Conservation (phyloP, 2,797 vertebrate genomes). For the Crenichthys baileyi region DNA sequence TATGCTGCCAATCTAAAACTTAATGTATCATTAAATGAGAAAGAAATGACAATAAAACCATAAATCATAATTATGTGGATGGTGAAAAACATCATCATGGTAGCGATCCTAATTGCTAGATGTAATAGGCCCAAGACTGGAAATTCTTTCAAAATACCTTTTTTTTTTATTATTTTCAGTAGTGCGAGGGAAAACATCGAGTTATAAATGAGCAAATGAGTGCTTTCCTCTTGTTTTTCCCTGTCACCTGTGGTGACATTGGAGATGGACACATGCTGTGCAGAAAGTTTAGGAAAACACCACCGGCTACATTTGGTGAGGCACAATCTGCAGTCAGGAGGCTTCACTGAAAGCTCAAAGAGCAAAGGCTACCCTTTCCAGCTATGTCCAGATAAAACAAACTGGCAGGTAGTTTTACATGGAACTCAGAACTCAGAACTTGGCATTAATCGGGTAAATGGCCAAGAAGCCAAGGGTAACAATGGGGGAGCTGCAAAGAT, state of each 20-base stretch:
- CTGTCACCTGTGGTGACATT: not conserved
- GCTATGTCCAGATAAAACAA: not conserved
- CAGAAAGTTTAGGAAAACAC: not conserved
- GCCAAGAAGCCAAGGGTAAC: too few relatives aligned
- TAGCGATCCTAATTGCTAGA: not conserved
- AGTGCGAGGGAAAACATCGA: not conserved
- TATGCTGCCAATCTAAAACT: not conserved
- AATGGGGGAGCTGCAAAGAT: too few relatives aligned
- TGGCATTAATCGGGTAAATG: too few relatives aligned
- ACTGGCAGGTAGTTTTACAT: not conserved
- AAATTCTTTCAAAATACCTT: not conserved
- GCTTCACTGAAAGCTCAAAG: not conserved
- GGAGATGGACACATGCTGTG: not conserved
- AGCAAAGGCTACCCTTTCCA: not conserved
- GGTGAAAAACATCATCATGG: not conserved
- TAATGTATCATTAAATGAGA: constrained; percentile 1
- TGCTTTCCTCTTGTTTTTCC: not conserved
- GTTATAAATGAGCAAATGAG: not conserved
- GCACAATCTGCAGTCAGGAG: not conserved
- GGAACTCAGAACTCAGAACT: too few relatives aligned
- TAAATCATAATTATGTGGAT: constrained; percentile 3
- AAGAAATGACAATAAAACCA: constrained; percentile 5
- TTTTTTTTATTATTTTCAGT: not conserved
- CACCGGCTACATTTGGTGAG: not conserved
- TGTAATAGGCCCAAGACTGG: not conserved